These are phyloP conservation scores for Aptenodytes forsteri DNA, from an alignment of 2,113 vertebrate species.

Conservation along the genomic window DNA sequence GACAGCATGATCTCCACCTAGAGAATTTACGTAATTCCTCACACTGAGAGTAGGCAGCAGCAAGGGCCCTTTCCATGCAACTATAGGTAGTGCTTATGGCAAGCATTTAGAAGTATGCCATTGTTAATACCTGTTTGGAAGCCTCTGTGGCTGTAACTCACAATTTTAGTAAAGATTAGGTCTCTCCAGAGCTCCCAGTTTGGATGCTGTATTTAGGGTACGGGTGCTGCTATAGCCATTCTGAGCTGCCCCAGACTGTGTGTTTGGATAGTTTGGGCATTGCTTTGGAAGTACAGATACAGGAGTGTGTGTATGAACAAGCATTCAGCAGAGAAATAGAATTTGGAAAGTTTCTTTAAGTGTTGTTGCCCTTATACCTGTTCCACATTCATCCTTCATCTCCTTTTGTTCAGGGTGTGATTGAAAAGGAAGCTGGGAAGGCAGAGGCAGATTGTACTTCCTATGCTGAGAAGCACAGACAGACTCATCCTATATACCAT, in stretches of 20 bases:
- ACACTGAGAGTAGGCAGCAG: neutral
- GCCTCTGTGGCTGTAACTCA: neutral
- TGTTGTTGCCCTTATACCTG: neutral
- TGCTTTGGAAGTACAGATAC: neutral
- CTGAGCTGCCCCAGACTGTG: neutral
- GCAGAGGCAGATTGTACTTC: neutral
- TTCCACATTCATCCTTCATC: neutral
- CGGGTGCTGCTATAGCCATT: neutral
- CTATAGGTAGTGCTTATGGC: neutral
- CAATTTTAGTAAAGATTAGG: neutral
- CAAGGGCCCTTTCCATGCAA: neutral
- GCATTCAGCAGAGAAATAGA: neutral
- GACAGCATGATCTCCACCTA: neutral
- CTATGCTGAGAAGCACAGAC: neutral
- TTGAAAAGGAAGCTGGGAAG: neutral
- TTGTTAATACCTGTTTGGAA: neutral
- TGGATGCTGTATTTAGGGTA: neutral
- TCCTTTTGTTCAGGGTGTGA: neutral
- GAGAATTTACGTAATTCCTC: neutral
- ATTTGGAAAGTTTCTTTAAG: neutral
- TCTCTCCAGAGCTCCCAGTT: neutral
- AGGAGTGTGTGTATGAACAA: neutral
- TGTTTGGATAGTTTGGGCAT: neutral
- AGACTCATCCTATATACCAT: neutral
- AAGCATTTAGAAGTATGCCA: neutral